Evolutionary conservation across 1,140 invertebrate species (phyloP), one percentile per base, ranked within the genome.

Genomic region (Chelonus insularis): DNA sequence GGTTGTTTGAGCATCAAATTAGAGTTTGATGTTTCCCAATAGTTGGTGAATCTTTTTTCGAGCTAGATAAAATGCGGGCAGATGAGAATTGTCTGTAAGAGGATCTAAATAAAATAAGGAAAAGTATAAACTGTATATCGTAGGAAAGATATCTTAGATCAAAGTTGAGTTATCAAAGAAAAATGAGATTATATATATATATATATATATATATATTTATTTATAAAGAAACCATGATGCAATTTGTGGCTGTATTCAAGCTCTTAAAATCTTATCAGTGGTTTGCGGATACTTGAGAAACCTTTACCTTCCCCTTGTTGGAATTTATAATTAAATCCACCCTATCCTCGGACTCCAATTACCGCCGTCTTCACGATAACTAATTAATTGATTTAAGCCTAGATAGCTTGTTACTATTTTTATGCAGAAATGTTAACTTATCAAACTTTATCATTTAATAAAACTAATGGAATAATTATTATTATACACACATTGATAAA

Each of bases 311-410:
- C 21, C 47, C 29, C 9, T 23, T 25, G 14, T 16, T 20, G 47
- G 48, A 60, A 60, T 60, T 60, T 36, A 39, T 60, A 41, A 60
- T 52, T 60, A 60, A 51, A 58, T 47, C 43, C 18, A 48, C 23
- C 14, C 55, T 11, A 34, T 50, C 1, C 25, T 57, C 20, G 57
- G 57, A 52, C 57, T 36, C n/a, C 47, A 60, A 36, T 60, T 51
- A 60, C 57, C 45, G 23, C 5, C 34, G 12, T 20, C 51, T 50
- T 34, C 57, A 45, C 11, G 14, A 23, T 51, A 41, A 51, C 32
- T 41, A 60, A 60, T 60, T 60, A 52, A 60, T 52, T 23, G 32
- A 14, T 51, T 12, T 11, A 50, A 21, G n/a, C 21, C 11, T 25
- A 11, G 11, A 48, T 39, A 14, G 6, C 12, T 45, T 45, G 12